A percentile compares a stretch with the other conserved stretches of the same genome.
These are phyloP conservation scores for Kobus ellipsiprymnus DNA, from an alignment of 2,113 vertebrate genomes.

Conservation along the genomic window DNA sequence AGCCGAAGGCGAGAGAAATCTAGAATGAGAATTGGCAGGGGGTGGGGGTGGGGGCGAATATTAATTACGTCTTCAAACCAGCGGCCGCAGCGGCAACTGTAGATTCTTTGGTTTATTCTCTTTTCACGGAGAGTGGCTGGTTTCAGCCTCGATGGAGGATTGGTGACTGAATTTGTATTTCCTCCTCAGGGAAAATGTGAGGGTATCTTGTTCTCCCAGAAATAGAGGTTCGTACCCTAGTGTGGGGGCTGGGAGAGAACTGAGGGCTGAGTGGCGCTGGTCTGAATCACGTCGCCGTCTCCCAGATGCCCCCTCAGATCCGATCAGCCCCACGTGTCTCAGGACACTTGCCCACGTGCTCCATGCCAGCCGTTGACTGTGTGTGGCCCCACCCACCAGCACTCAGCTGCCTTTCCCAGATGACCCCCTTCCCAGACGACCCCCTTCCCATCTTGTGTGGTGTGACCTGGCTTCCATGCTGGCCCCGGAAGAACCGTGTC, in stretches of 20 bases:
- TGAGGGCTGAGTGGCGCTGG: not conserved
- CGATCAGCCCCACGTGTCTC: not conserved
- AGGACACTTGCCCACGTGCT: not conserved
- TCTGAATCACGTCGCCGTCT: accelerated
- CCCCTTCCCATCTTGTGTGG: not conserved
- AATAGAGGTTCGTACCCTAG: not conserved
- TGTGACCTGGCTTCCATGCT: not conserved
- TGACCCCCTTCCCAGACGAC: not conserved
- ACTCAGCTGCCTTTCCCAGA: not conserved
- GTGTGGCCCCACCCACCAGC: not conserved
- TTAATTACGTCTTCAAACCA: not conserved
- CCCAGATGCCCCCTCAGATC: not conserved
- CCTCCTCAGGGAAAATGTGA: not conserved
- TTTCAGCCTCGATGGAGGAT: not conserved
- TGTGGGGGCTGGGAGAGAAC: not conserved
- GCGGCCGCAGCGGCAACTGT: not conserved
- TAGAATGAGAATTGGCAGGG: not conserved
- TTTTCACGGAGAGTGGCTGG: not conserved
- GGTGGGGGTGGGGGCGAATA: not conserved
- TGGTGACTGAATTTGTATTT: not conserved
- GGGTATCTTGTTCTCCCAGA: not conserved
- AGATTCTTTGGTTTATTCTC: not conserved
- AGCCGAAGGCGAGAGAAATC: not conserved
- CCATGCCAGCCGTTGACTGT: not conserved
- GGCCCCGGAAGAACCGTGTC: accelerated